A percentile compares a stretch with the other conserved stretches of the same genome.
phyloP scores from a whole-genome alignment of 2,888 invertebrate genomes.

The Tholera decimalis region DNA sequence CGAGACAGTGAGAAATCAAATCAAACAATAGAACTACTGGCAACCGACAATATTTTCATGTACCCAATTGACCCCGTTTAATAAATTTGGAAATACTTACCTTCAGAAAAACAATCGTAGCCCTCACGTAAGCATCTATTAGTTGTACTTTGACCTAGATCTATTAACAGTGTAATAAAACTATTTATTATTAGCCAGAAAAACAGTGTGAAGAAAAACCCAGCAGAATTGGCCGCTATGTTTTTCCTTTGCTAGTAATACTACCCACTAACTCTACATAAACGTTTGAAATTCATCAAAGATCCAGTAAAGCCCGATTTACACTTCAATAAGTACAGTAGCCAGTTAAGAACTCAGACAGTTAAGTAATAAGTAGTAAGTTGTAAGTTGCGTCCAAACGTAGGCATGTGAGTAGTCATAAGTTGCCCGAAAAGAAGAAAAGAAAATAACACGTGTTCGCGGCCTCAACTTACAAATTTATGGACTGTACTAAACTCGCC shows the following conservation, averaged over 20 bases:
- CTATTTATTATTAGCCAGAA: not conserved
- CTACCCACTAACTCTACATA: not conserved
- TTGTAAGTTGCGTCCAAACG: too few species aligned
- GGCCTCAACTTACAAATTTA: too few species aligned
- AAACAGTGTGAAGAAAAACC: not conserved
- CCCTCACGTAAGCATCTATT: not conserved
- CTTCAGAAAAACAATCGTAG: slow-evolving; percentile 2
- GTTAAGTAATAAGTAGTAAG: too few species aligned
- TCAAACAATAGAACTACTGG: too few species aligned
- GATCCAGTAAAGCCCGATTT: too few species aligned
- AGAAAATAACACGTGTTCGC: too few species aligned
- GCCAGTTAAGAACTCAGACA: too few species aligned
- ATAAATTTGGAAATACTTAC: not conserved
- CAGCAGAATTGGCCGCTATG: not conserved
- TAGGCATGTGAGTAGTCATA: too few species aligned
- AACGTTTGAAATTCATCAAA: not conserved
- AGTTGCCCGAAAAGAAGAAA: too few species aligned
- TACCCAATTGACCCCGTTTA: not conserved
- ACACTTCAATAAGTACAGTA: too few species aligned
- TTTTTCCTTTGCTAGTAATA: not conserved
- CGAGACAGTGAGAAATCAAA: too few species aligned
- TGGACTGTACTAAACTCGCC: too few species aligned
- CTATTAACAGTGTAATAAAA: not conserved
- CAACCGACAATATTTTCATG: not conserved
- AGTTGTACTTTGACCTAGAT: not conserved